Percentiles rank a stretch among this genome's conserved stretches.
phyloP scores from a whole-genome alignment of 2,113 vertebrate genomes.

The Leptobrachium ailaonicum region DNA sequence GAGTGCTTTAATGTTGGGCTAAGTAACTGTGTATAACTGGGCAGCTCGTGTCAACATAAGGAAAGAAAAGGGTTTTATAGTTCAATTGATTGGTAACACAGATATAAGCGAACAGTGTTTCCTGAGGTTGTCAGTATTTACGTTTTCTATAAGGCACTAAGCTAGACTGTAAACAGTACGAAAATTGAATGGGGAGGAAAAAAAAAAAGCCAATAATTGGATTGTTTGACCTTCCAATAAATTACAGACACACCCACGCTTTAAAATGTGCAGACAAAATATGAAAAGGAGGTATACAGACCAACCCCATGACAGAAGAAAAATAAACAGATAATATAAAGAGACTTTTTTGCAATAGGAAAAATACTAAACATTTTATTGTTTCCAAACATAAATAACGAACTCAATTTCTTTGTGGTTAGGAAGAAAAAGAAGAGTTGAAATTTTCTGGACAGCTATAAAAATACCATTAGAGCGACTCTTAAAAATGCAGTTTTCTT shows the following conservation, averaged over 20 bases:
- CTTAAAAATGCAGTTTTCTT: conserved; percentile 17
- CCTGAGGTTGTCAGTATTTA: conserved; percentile 6
- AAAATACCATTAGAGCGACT: conserved; percentile 1
- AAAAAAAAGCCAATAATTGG: not conserved
- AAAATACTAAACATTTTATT: conserved; percentile 10
- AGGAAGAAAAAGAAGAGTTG: not conserved
- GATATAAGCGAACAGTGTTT: not conserved
- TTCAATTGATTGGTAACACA: not conserved
- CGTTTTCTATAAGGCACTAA: conserved; percentile 37
- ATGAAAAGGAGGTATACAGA: too few relatives aligned
- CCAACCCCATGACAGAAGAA: too few relatives aligned
- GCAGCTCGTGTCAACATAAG: not conserved
- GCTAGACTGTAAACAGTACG: not conserved
- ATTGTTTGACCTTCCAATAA: not conserved
- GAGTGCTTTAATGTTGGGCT: too few relatives aligned
- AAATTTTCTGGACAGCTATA: conserved; percentile 21
- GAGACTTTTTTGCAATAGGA: too few relatives aligned
- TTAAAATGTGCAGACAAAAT: too few relatives aligned
- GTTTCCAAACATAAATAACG: conserved; percentile 17
- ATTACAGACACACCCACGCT: too few relatives aligned
- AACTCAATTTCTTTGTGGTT: not conserved
- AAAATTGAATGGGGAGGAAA: not conserved
- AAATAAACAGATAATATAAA: not conserved
- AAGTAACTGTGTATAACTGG: not conserved
- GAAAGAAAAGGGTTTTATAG: too few relatives aligned